Percentiles rank a stretch among this genome's conserved stretches.
Evolutionary conservation across 2,797 vertebrate genomes (phyloP).

Genomic region (Glyptemys insculpta): DNA sequence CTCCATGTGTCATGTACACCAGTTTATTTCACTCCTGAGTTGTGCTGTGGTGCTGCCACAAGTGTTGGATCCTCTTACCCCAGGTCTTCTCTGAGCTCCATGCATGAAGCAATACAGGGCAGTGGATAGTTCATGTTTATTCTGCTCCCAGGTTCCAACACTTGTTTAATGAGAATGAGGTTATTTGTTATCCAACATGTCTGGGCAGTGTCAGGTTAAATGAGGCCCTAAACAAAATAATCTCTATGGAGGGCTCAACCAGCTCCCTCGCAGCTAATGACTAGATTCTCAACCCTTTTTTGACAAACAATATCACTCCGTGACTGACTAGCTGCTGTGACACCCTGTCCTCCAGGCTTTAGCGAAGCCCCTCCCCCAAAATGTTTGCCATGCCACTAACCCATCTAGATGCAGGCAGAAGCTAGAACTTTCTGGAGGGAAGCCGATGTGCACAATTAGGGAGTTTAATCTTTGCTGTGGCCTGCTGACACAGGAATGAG

Average conservation of each 20-base stretch:
- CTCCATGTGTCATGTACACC: not conserved
- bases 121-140: not conserved
- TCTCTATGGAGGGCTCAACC: not conserved
- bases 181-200: not conserved
- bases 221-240: not conserved
- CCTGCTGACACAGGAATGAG: not conserved
- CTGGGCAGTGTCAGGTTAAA: not conserved
- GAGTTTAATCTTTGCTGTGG: not conserved
- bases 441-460: not conserved
- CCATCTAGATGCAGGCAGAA: not conserved
- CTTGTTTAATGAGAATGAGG: not conserved
- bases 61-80: not conserved
- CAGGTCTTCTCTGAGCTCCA: not conserved
- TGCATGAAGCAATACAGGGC: not conserved
- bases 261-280: accelerated
- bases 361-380: not conserved
- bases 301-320: not conserved
- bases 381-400: too few species aligned
- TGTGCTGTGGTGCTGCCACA: accelerated
- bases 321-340: not conserved
- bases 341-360: not conserved
- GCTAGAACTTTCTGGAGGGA: not conserved
- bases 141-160: not conserved
- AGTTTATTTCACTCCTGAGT: not conserved
- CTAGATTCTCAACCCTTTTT: not conserved